These are phyloP conservation scores for Semaprochilodus insignis DNA, from an alignment of 2,797 vertebrate species.

Conservation along the genomic window DNA sequence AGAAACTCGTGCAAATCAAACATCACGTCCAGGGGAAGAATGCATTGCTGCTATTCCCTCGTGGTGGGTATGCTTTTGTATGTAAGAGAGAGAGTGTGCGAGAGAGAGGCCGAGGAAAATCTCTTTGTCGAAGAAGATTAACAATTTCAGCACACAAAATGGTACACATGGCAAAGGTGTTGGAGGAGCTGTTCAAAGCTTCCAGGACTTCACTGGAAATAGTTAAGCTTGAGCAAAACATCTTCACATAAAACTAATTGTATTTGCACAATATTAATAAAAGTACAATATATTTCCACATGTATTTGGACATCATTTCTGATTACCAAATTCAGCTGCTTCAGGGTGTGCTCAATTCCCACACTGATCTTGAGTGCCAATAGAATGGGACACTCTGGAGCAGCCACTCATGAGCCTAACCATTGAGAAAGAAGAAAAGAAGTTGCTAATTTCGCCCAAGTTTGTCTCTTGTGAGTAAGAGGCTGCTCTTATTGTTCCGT, in stretches of 20 bases:
- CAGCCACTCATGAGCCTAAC: too few relatives aligned
- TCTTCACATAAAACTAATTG: background rate
- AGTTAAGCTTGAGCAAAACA: background rate
- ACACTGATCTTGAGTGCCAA: too few relatives aligned
- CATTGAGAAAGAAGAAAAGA: too few relatives aligned
- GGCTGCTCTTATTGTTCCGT: too few relatives aligned
- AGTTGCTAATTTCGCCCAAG: too few relatives aligned
- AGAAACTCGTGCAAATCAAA: slow-evolving; percentile 64
- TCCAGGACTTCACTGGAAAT: background rate
- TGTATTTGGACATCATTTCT: too few relatives aligned
- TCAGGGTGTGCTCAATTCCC: too few relatives aligned
- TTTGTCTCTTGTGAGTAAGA: too few relatives aligned
- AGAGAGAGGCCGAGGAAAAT: slow-evolving; percentile 3
- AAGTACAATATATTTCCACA: too few relatives aligned
- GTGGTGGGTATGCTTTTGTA: slow-evolving; percentile 6
- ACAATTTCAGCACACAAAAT: slow-evolving; percentile 1
- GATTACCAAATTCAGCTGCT: too few relatives aligned
- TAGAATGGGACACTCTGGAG: too few relatives aligned
- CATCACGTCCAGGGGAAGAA: slow-evolving; percentile 66
- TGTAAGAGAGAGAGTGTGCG: slow-evolving; percentile 6
- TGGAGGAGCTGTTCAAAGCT: background rate
- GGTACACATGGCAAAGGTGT: background rate
- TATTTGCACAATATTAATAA: background rate
- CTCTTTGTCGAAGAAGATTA: slow-evolving; percentile 6
- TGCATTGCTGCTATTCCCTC: slow-evolving; percentile 59